Evolutionary conservation across 1,140 invertebrate species (phyloP).

Genomic region (Andrena cerasifolii): DNA sequence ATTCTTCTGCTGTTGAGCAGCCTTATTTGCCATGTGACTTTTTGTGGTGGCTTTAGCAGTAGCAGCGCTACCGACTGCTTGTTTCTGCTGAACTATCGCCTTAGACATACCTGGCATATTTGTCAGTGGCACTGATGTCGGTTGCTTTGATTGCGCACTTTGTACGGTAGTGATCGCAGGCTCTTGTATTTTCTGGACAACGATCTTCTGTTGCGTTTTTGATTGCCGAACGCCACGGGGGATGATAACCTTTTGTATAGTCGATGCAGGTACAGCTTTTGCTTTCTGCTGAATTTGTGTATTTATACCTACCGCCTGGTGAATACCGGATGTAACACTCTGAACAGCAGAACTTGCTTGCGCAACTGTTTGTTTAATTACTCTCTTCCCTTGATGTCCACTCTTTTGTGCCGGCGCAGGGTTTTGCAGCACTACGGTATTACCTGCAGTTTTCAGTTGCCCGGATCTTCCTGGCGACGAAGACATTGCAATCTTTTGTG

Average conservation of each 20-base stretch:
- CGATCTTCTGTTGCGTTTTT: constrained; percentile 67
- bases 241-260: constrained; percentile 66
- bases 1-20: constrained; percentile 52
- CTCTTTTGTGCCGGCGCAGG: constrained; percentile 42
- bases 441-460: constrained; percentile 47
- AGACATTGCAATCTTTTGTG: constrained; percentile 63
- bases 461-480: constrained; percentile 50
- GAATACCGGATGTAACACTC: constrained; percentile 40
- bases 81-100: constrained; percentile 40
- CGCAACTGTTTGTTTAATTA: constrained; percentile 59
- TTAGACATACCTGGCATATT: constrained; percentile 36
- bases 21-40: constrained; percentile 34
- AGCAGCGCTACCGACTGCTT: constrained; percentile 8
- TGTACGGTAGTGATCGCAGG: constrained; percentile 29
- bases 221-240: constrained; percentile 57
- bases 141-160: constrained; percentile 46
- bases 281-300: constrained; percentile 59
- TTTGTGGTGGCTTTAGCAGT: constrained; percentile 41
- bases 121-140: constrained; percentile 1
- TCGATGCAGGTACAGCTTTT: constrained; percentile 48
- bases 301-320: constrained; percentile 48
- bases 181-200: constrained; percentile 65
- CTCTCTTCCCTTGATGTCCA: constrained; percentile 65
- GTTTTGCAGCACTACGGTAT: constrained; percentile 69
- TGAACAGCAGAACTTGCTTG: constrained; percentile 56